phyloP scores from a whole-genome alignment of 2,797 vertebrate genomes.

The Cryptoblepharus egeriae region DNA sequence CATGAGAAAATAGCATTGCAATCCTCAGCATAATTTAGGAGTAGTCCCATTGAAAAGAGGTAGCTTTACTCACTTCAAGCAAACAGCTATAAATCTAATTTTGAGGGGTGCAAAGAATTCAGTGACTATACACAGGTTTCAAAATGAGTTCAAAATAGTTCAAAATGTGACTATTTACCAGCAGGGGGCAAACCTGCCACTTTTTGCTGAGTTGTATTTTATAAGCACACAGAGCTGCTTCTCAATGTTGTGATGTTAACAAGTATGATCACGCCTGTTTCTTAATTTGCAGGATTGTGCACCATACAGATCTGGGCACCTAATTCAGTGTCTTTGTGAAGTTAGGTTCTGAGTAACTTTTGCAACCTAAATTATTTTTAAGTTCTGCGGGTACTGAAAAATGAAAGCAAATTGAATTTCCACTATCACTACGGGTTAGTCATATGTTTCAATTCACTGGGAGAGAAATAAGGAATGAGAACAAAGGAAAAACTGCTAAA shows the following conservation, averaged over 20 bases:
- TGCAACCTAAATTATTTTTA: not conserved
- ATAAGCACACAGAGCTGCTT: not conserved
- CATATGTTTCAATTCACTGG: not conserved
- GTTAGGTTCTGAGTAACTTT: slow-evolving; percentile 11
- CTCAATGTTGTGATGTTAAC: not conserved
- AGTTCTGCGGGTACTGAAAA: slow-evolving; percentile 1
- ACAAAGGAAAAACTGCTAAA: too few relatives aligned
- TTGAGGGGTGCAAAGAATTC: not conserved
- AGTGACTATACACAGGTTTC: not conserved
- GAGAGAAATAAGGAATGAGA: not conserved
- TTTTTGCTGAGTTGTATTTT: not conserved
- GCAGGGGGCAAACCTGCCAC: slow-evolving; percentile 45
- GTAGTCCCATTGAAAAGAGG: too few relatives aligned
- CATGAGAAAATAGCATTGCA: too few relatives aligned
- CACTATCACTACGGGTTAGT: not conserved
- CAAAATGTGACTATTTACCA: not conserved
- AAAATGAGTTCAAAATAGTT: too few relatives aligned
- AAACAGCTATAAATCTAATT: too few relatives aligned
- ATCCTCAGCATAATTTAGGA: too few relatives aligned
- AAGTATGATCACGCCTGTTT: accelerated
- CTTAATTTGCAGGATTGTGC: not conserved
- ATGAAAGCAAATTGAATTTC: not conserved
- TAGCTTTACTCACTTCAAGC: too few relatives aligned
- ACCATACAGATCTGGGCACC: not conserved
- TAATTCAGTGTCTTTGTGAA: not conserved